phyloP scores from a whole-genome alignment of 2,113 vertebrate species.

The Carollia perspicillata region DNA sequence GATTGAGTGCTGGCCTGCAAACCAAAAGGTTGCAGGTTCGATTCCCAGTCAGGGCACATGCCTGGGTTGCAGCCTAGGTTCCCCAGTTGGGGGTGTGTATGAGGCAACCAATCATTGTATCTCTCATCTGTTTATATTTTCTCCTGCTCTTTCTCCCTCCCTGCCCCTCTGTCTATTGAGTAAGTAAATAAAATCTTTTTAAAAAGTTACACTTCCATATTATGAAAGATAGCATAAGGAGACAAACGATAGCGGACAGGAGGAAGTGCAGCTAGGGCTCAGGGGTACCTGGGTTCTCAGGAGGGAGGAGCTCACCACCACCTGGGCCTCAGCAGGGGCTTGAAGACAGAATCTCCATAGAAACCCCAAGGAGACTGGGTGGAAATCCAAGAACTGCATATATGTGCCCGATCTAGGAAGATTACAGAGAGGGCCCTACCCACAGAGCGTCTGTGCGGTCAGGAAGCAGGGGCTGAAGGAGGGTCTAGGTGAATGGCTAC shows the following conservation, averaged over 20 bases:
- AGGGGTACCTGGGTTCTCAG: background rate
- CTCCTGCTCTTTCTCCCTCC: no score
- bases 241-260: background rate
- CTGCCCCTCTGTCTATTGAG: no score
- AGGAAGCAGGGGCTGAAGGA: background rate
- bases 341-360: background rate
- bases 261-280: background rate
- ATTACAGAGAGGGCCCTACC: background rate
- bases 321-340: background rate
- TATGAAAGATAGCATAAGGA: background rate
- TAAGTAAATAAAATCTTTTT: no score
- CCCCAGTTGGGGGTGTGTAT: no score
- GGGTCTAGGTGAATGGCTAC: background rate
- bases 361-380: background rate
- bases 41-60: no score
- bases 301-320: background rate
- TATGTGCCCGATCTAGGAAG: no score
- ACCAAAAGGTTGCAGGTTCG: no score
- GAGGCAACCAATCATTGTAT: no score
- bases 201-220: background rate
- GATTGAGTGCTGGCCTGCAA: no score
- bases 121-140: no score
- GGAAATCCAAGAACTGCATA: background rate
- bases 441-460: background rate
- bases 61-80: no score